phyloP scores from a whole-genome alignment of 2,888 invertebrate genomes.

The Micoletzkya japonica region DNA sequence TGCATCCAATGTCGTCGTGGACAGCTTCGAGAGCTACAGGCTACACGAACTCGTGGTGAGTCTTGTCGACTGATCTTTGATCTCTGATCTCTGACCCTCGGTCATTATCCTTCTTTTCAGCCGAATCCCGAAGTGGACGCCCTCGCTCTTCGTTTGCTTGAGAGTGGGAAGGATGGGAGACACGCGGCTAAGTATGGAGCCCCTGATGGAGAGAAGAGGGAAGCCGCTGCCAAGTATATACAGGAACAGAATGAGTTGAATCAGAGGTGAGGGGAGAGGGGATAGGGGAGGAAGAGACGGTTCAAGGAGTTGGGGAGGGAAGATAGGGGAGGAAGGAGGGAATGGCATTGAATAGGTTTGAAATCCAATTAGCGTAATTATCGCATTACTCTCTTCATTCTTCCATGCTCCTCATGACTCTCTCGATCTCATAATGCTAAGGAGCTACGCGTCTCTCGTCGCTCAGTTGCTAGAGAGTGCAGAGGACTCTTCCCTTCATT shows the following conservation, averaged over 20 bases:
- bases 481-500: conserved; percentile 69
- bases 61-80: no score
- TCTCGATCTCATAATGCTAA: no score
- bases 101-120: not conserved
- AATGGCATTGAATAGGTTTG: not conserved
- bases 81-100: not conserved
- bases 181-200: conserved; percentile 23
- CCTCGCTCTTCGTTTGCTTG: conserved; percentile 3
- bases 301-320: not conserved
- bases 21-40: conserved; percentile 58
- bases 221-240: conserved; percentile 22
- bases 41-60: conserved; percentile 35
- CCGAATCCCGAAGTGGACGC: conserved; percentile 6
- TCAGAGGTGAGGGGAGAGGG: not conserved
- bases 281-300: not conserved
- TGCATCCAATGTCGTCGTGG: conserved; percentile 65
- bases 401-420: no score
- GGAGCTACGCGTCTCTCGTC: conserved; percentile 40
- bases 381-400: no score
- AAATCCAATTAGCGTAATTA: no score
- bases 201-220: not conserved
- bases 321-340: no score
- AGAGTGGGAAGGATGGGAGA: conserved; percentile 9
- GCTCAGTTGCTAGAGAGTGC: conserved; percentile 38
- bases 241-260: conserved; percentile 33